Evolutionary conservation across 2,797 vertebrate species (phyloP).

Genomic region (Lagodon rhomboides): DNA sequence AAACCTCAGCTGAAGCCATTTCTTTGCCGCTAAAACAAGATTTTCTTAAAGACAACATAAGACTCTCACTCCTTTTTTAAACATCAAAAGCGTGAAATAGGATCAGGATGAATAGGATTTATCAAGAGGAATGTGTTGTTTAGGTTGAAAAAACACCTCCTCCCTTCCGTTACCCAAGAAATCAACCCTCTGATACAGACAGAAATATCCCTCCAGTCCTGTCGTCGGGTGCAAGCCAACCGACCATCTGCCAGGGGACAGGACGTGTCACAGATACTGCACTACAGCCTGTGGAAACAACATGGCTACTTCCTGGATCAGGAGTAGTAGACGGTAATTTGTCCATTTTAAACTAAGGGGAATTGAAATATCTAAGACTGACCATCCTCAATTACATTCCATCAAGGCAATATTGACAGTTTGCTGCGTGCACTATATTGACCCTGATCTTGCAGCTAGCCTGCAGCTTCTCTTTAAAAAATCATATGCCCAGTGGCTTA

Average conservation of each 20-base stretch:
- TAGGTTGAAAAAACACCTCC: background rate
- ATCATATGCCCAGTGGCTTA: background rate
- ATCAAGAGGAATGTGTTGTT: background rate
- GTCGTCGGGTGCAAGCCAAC: slow-evolving; percentile 16
- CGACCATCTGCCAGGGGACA: slow-evolving; percentile 53
- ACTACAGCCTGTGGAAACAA: slow-evolving; percentile 46
- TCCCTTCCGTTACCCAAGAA: slow-evolving; percentile 6
- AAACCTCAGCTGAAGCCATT: slow-evolving; percentile 1
- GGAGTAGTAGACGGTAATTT: background rate
- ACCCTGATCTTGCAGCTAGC: background rate
- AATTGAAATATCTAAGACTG: background rate
- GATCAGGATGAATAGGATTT: background rate
- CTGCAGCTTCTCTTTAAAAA: slow-evolving; percentile 14
- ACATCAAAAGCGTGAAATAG: background rate
- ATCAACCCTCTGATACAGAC: slow-evolving; percentile 17
- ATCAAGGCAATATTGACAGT: background rate
- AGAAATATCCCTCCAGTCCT: slow-evolving; percentile 30
- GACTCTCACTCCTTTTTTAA: background rate
- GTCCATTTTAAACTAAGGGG: background rate
- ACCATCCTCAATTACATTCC: background rate
- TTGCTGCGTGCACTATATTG: background rate
- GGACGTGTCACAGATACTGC: slow-evolving; percentile 35
- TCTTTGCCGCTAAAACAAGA: background rate
- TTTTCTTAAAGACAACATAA: background rate
- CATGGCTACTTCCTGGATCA: background rate